Conservation (phyloP, 2,113 vertebrate genomes). For the Eudyptes chrysolophus region DNA sequence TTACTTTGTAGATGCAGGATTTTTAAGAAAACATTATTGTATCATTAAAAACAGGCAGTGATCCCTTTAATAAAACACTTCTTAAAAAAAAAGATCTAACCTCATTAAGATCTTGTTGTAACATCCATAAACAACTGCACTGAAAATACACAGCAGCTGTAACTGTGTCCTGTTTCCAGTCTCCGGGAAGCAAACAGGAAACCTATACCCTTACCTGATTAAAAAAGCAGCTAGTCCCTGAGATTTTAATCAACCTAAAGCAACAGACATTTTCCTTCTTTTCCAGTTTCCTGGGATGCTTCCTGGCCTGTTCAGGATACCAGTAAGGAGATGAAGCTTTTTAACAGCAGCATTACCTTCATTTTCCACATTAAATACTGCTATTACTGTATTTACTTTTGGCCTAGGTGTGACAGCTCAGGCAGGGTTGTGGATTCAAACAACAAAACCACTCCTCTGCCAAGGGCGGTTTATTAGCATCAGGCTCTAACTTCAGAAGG, state of each 20-base stretch:
- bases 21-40: neutral
- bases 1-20: neutral
- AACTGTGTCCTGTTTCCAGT: neutral
- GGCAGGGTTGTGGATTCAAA: neutral
- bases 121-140: neutral
- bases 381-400: neutral
- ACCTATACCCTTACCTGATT: slow-evolving; percentile 19
- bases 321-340: neutral
- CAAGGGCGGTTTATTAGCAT: neutral
- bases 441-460: neutral
- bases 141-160: neutral
- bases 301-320: slow-evolving; percentile 11
- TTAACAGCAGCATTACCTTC: neutral
- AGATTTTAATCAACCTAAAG: neutral
- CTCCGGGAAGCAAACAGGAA: slow-evolving; percentile 38
- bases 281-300: slow-evolving; percentile 20
- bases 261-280: neutral
- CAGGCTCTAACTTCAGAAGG: neutral
- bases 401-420: neutral
- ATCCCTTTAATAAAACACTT: neutral
- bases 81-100: neutral
- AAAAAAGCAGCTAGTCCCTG: slow-evolving; percentile 1
- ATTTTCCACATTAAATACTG: neutral
- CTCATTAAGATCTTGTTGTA: neutral
- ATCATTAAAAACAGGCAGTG: neutral